phyloP scores from a whole-genome alignment of 1,140 invertebrate genomes.

The Sipha flava region DNA sequence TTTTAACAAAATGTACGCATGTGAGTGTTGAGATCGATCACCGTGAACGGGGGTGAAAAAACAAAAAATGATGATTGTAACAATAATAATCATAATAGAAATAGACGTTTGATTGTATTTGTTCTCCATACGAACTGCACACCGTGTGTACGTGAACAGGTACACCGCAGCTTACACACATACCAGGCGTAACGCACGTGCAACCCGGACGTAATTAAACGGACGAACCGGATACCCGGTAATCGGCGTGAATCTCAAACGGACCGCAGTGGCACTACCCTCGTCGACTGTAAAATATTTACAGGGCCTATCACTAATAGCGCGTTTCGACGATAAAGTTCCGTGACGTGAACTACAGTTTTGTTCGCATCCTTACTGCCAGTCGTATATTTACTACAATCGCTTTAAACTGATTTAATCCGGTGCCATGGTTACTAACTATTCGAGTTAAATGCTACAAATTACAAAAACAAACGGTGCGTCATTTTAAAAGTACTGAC shows the following conservation, averaged over 20 bases:
- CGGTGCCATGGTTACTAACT: too few relatives aligned
- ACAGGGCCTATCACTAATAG: too few relatives aligned
- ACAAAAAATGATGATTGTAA: not conserved
- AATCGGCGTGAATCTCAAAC: slow-evolving; percentile 1
- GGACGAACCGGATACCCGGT: not conserved
- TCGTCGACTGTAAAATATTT: too few relatives aligned
- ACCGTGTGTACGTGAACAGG: not conserved
- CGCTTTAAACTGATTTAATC: too few relatives aligned
- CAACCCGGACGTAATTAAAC: not conserved
- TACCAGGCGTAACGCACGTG: not conserved
- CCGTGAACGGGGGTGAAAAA: not conserved
- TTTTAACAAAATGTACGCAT: too few relatives aligned
- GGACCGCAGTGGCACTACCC: not conserved
- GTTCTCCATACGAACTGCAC: not conserved
- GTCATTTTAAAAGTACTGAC: too few relatives aligned
- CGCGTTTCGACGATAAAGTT: too few relatives aligned
- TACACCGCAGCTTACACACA: not conserved
- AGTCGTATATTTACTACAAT: too few relatives aligned
- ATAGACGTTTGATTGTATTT: not conserved
- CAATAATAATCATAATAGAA: not conserved
- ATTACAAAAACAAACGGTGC: too few relatives aligned
- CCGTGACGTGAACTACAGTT: too few relatives aligned
- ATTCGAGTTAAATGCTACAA: too few relatives aligned
- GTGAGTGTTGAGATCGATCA: not conserved
- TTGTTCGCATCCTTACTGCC: too few relatives aligned